Base-by-base conservation (phyloP, 2,888 invertebrate genomes). In the Sarcophaga carnaria region DNA sequence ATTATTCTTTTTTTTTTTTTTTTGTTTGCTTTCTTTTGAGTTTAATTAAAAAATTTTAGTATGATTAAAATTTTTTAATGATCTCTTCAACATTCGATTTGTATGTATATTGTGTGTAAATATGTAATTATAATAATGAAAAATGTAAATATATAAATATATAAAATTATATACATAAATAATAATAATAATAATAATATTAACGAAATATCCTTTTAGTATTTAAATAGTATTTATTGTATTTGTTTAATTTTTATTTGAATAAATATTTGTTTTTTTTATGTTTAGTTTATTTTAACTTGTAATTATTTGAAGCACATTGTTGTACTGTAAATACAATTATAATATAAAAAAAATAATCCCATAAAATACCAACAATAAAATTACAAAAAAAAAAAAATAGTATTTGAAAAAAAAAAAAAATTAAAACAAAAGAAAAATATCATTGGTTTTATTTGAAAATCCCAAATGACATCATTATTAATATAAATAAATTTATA, bases 61-160 rank as follows among this genome's bases (percentile, higher is more conserved):
- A 49, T 2, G 8, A 37, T 60, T 83, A 78, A 86, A 88, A 89
- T 91, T 91, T 91, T 90, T 91, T 91, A 91, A 92, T 89, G 91
- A 92, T 91, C 91, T 92, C 92, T 86, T 89, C 79, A 89, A 92
- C 92, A 91, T 91, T 91, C 90, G 71, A 37, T 37, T 8, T 37
- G 37, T 37, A 37, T 79, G 87, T 87, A 76, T 27, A 90, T 88
- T 89, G 88, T 90, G 80, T 88, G 82, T 88, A 83, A 80, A 82
- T 82, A 81, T 69, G 67, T 85, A 77, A 63, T 75, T 25, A 49
- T 54, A 54, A 54, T 54, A 12, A 12, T 49, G 14, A 54, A 11
- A 54, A 14, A 54, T 54, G 54, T 54, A 54, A 54, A 54, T 54
- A 54, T 54, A 54, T 54, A 54, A 54, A 12, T 17, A 22, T 17